These are phyloP conservation scores for Pyrrhosoma nymphula DNA, from an alignment of 2,888 invertebrate species.

Conservation along the genomic window DNA sequence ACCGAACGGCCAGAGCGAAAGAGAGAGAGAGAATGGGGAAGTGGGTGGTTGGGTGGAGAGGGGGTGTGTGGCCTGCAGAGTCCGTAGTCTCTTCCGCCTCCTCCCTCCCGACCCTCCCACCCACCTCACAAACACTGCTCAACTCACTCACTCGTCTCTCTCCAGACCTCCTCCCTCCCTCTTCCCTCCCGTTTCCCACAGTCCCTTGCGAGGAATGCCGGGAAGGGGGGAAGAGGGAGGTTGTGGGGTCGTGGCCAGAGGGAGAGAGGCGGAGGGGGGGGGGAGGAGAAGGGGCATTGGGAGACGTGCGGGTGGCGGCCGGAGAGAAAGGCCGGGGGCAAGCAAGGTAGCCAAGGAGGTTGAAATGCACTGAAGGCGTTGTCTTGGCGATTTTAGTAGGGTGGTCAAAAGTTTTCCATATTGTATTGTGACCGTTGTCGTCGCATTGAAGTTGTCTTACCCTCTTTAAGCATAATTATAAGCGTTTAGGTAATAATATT, in stretches of 20 bases:
- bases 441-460: too few relatives aligned
- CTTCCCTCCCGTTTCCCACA: not conserved
- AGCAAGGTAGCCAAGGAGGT: too few relatives aligned
- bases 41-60: not conserved
- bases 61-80: not conserved
- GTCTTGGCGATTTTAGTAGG: too few relatives aligned
- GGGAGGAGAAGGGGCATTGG: not conserved
- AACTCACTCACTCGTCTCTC: not conserved
- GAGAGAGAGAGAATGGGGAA: not conserved
- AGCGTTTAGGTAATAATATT: too few relatives aligned
- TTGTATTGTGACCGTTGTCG: too few relatives aligned
- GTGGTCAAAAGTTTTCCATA: too few relatives aligned
- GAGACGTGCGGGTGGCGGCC: too few relatives aligned
- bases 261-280: not conserved
- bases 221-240: not conserved
- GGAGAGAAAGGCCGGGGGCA: too few relatives aligned
- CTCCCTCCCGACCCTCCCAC: not conserved
- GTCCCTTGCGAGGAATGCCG: slow-evolving; percentile 39
- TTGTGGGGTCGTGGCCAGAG: not conserved
- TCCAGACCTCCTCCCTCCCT: not conserved
- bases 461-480: too few relatives aligned
- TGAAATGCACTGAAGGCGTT: too few relatives aligned
- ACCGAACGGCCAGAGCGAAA: not conserved
- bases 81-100: slow-evolving; percentile 31
- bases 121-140: not conserved